Base-by-base conservation (phyloP, 2,888 invertebrate species). In the Lydus trimaculatus region DNA sequence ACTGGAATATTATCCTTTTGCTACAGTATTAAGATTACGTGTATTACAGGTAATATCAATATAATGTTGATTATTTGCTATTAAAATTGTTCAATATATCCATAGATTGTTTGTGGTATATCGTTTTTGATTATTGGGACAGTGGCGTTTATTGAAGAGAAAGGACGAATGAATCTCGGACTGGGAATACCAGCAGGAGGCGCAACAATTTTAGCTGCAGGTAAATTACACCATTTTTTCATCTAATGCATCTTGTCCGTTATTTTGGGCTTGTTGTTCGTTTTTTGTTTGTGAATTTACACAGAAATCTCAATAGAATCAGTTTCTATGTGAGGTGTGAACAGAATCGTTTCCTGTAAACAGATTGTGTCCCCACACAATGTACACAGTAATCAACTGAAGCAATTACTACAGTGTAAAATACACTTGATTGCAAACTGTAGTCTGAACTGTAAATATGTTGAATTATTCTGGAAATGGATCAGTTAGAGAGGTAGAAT, bases 101-200 rank as follows among this genome's bases (percentile, higher is more conserved):
- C 83, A 17, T 85, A 90, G 89, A 89, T 90, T 73, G 89, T 90
- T 43, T 89, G 89, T 79, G 90, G 90, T 0, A 89, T 90, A 77
- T 88, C 89, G 36, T 89, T 89, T 0, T 85, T 90, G 84, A 88
- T 90, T 72, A 89, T 90, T 87, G 90, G 90, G 20, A 89, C 89
- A 43, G 90, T 90, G 7, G 90, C 89, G 5, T 89, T 89, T 78
- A 90, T 90, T 71, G 90, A 90, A 75, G 89, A 90, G 78, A 84
- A 89, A 69, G 89, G 89, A 79, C 87, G 88, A 76, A 87, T 89
- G 77, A 90, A 90, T 82, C 87, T 90, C 85, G 89, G 89, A 0
- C 85, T 90, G 0, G 90, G 89, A 0, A 89, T 90, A 66, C 90
- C 90, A 0, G 89, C 90, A 1, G 90, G 90, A 6, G 87, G 87